phyloP scores from a whole-genome alignment of 2,797 vertebrate genomes.

The Trachops cirrhosus region DNA sequence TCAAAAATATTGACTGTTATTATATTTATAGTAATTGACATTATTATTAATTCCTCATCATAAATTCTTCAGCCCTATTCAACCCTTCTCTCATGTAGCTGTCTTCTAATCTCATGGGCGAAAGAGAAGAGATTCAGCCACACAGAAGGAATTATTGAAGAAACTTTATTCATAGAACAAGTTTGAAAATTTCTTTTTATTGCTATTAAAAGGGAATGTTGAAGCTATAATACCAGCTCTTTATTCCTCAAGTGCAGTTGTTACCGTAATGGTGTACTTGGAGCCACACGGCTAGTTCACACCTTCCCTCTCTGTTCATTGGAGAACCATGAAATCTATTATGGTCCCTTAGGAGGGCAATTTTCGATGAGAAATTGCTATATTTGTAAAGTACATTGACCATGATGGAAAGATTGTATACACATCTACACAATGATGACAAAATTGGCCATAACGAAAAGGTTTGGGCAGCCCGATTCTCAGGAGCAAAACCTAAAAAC shows the following conservation, averaged over 20 bases:
- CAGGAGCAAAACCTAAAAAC: conserved; percentile 7
- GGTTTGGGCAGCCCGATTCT: neutral
- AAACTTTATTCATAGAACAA: conserved; percentile 52
- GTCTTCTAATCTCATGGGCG: neutral
- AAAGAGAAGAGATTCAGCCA: conserved; percentile 8
- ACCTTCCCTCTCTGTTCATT: conserved; percentile 7
- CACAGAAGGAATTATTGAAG: conserved; percentile 24
- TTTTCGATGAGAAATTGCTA: conserved; percentile 56
- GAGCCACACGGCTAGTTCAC: conserved; percentile 44
- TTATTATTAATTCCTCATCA: neutral
- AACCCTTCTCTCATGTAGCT: neutral
- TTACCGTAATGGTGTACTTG: conserved; percentile 13
- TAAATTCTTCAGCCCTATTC: neutral
- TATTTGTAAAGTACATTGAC: conserved; percentile 58
- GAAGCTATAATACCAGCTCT: neutral
- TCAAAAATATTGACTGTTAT: neutral
- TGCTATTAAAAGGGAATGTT: conserved; percentile 51
- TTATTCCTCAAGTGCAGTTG: conserved; percentile 45
- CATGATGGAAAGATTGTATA: conserved; percentile 58
- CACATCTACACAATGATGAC: conserved; percentile 12
- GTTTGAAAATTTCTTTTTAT: conserved; percentile 41
- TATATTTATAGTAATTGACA: neutral
- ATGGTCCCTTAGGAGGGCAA: conserved; percentile 22
- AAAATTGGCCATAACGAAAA: conserved; percentile 56
- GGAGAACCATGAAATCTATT: conserved; percentile 60